Conservation (phyloP, 2,888 invertebrate genomes). For the Pomacea canaliculata region DNA sequence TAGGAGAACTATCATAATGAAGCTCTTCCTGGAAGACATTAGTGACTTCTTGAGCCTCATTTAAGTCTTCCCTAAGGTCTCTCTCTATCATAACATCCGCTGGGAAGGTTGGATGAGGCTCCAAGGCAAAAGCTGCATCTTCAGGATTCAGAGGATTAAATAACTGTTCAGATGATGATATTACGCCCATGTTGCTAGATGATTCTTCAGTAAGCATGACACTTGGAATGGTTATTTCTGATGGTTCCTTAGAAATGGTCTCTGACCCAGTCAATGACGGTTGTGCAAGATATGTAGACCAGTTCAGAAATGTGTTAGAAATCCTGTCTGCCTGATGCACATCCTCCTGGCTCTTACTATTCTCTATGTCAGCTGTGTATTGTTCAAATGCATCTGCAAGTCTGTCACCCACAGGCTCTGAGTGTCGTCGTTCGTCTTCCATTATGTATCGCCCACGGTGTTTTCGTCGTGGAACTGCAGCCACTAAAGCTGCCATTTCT, state of each 20-base stretch:
- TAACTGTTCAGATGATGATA: not conserved
- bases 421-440: conserved; percentile 52
- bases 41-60: too few relatives aligned
- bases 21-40: too few relatives aligned
- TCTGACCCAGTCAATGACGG: not conserved
- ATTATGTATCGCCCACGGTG: conserved; percentile 23
- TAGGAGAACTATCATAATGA: too few relatives aligned
- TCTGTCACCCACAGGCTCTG: conserved; percentile 51
- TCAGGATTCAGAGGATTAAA: not conserved
- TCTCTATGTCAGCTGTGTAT: conserved; percentile 35
- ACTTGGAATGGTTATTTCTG: not conserved
- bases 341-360: conserved; percentile 17
- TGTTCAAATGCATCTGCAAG: conserved; percentile 49
- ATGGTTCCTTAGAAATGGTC: not conserved
- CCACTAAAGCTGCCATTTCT: conserved; percentile 31
- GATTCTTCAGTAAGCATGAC: conserved; percentile 13
- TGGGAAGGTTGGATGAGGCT: not conserved
- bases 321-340: not conserved
- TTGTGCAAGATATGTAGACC: not conserved
- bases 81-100: too few relatives aligned
- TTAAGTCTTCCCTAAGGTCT: too few relatives aligned
- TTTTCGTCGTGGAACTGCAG: conserved; percentile 43
- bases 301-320: not conserved
- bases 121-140: not conserved
- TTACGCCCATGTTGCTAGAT: not conserved